phyloP scores from a whole-genome alignment of 2,888 invertebrate species.

The Quadriops clusia region DNA sequence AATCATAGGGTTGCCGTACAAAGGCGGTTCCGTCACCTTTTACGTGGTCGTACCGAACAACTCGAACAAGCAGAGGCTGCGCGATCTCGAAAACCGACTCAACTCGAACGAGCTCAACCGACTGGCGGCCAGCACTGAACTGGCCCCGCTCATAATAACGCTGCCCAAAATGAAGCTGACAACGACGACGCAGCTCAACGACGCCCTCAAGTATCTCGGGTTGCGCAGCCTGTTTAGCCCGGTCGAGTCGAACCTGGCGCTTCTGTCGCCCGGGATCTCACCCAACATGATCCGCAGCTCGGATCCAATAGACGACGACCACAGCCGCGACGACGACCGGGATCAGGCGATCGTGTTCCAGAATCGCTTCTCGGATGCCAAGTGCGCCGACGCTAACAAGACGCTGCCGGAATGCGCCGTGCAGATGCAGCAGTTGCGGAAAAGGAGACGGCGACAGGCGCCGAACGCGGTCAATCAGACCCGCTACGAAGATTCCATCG shows the following conservation, averaged over 20 bases:
- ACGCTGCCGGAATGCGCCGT: slow-evolving; percentile 1
- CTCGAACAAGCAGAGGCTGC: slow-evolving; percentile 37
- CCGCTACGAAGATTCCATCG: slow-evolving; percentile 22
- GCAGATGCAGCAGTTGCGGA: background rate
- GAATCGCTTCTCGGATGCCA: slow-evolving; percentile 11
- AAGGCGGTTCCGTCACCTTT: slow-evolving; percentile 51
- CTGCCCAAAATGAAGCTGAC: slow-evolving; percentile 64
- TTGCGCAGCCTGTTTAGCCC: slow-evolving; percentile 51
- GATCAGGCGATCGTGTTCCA: slow-evolving; percentile 7
- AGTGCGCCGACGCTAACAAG: background rate
- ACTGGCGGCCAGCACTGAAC: slow-evolving; percentile 38
- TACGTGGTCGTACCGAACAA: slow-evolving; percentile 52
- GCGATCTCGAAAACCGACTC: slow-evolving; percentile 39
- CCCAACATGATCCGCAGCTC: slow-evolving; percentile 11
- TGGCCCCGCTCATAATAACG: slow-evolving; percentile 42
- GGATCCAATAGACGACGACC: slow-evolving; percentile 8
- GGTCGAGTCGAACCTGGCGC: slow-evolving; percentile 50
- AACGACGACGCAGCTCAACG: slow-evolving; percentile 43
- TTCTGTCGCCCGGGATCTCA: slow-evolving; percentile 41
- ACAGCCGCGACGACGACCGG: slow-evolving; percentile 2
- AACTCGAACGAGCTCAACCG: slow-evolving; percentile 39
- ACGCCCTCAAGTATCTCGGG: slow-evolving; percentile 46
- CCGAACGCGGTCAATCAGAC: too few relatives aligned
- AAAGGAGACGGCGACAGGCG: background rate
- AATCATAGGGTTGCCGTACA: slow-evolving; percentile 60